A percentile compares a stretch with the other conserved stretches of the same genome.
These are phyloP conservation scores for Trochalopteron elliotii DNA, from an alignment of 2,113 vertebrate species.

Conservation along the genomic window DNA sequence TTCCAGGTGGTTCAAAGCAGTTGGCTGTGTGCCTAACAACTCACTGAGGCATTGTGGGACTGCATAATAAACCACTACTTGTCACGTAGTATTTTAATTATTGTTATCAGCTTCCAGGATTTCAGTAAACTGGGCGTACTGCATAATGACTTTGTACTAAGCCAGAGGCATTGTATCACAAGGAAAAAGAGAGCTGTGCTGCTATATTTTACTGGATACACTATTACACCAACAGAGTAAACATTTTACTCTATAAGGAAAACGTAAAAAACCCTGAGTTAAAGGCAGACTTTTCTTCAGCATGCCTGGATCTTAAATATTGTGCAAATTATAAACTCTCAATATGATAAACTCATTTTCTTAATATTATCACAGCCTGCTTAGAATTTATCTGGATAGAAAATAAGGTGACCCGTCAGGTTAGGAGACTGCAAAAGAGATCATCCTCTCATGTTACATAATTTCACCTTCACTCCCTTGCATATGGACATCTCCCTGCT, in stretches of 20 bases:
- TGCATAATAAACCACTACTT: constrained; percentile 24
- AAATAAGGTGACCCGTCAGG: neutral
- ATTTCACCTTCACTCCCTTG: neutral
- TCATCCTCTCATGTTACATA: neutral
- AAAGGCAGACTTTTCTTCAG: neutral
- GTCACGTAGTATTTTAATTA: constrained; percentile 32
- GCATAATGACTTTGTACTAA: neutral
- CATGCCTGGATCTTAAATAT: neutral
- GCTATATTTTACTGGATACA: neutral
- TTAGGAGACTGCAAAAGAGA: neutral
- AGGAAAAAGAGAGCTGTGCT: neutral
- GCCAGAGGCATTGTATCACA: neutral
- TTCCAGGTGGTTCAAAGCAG: constrained; percentile 31
- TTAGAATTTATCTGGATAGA: neutral
- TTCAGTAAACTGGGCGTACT: neutral
- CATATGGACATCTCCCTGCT: neutral
- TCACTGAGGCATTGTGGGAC: constrained; percentile 4
- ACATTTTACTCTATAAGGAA: neutral
- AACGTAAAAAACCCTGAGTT: neutral
- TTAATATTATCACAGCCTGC: neutral
- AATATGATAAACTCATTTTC: neutral
- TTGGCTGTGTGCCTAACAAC: constrained; percentile 7
- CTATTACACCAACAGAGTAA: neutral
- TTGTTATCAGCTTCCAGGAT: constrained; percentile 26
- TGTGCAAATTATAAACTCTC: neutral